Percentiles rank a stretch among this genome's conserved stretches.
Conservation (phyloP, 2,888 invertebrate species). For the Sicus ferrugineus region DNA sequence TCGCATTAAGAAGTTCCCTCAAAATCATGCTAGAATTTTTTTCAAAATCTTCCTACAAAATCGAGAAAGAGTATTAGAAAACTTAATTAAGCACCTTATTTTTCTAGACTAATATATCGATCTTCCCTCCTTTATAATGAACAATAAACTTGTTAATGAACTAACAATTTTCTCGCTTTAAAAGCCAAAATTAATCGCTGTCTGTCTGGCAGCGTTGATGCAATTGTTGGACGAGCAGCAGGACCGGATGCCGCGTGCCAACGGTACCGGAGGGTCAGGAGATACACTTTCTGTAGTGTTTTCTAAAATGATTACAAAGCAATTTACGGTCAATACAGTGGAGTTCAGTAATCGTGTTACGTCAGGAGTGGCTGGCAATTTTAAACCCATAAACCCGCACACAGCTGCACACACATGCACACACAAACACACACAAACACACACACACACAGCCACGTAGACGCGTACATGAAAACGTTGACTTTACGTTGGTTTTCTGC, state of each 20-base stretch:
- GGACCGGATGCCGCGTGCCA: not conserved
- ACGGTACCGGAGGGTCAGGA: not conserved
- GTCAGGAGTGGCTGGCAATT: slow-evolving; percentile 14
- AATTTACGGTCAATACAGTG: slow-evolving; percentile 46
- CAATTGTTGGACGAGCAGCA: not conserved
- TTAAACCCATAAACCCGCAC: not conserved
- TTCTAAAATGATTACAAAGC: slow-evolving; percentile 51
- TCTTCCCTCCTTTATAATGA: no score
- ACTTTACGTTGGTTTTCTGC: slow-evolving; percentile 22
- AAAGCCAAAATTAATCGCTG: no score
- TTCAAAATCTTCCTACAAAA: no score
- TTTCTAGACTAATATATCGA: no score
- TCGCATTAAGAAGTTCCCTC: no score
- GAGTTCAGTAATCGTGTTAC: slow-evolving; percentile 39
- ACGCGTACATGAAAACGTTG: not conserved
- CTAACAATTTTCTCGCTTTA: no score
- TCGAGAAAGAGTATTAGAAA: no score
- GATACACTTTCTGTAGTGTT: slow-evolving; percentile 40
- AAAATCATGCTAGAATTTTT: no score
- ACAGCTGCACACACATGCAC: not conserved
- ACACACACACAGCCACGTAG: not conserved
- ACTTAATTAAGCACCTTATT: no score
- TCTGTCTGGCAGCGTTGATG: not conserved
- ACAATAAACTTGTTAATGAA: no score
- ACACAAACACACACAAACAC: not conserved